Base-by-base conservation (phyloP, 2,113 vertebrate genomes). In the Syngnathus scovelli region DNA sequence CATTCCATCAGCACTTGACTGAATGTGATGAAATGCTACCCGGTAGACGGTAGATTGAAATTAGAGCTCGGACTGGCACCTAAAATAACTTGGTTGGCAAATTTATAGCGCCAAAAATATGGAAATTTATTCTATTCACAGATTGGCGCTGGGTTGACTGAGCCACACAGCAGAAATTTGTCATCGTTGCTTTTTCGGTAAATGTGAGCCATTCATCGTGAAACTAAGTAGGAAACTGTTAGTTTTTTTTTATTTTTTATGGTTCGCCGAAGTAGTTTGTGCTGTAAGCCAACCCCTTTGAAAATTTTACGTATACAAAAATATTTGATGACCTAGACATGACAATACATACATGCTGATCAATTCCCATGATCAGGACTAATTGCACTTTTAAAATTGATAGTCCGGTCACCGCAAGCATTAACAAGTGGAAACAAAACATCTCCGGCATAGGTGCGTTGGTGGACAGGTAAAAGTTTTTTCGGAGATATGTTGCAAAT, bases 341-440 rank as follows among this genome's bases (percentile, higher is more conserved):
- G 75, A 87, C 83, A 86, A 85, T 76, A 84, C 81, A 87, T 83
- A 84, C 81, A 87, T 83, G 82, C 87, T 80, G 81, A 87, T 89
- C 80, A 89, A 80, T 83, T 89, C 27, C 44, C 41, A 89, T 87
- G 86, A 85, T 77, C 84, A 83, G 80, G 87, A 83, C 85, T 92
- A 92, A 92, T 92, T 92, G 91, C 91, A 92, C 90, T 92, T 91
- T 85, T 78, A 81, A 83, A 87, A 83, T 81, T 79, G 71, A 88
- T 88, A 86, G 86, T 89, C 84, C 77, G 90, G 91, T 86, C 59
- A 76, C 67, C 83, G 80, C 84, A 78, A 85, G 84, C 82, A 67
- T 79, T 82, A 69, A 89, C 80, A 84, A 77, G 83, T 78, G 38
- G 76, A 78, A 89, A 85, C 75, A 76, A 74, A 81, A 83, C 75